phyloP scores from a whole-genome alignment of 2,113 vertebrate genomes.

The Lepisosteus osseus region DNA sequence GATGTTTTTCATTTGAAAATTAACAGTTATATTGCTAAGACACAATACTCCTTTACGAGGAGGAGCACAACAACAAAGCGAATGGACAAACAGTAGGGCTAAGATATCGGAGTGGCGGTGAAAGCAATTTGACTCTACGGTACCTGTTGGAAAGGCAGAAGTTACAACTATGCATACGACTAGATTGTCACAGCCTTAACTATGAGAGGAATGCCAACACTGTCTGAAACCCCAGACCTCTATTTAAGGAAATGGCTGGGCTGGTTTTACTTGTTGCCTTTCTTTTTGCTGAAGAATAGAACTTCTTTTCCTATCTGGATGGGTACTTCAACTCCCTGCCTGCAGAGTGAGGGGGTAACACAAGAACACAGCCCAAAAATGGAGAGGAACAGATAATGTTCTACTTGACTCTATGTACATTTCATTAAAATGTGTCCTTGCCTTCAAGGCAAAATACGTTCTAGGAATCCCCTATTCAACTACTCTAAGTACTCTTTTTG shows the following conservation, averaged over 20 bases:
- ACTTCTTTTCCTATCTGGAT: conserved; percentile 51
- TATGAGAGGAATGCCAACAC: conserved; percentile 61
- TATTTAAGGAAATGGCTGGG: conserved; percentile 68
- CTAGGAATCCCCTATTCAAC: no score
- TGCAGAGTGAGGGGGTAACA: conserved; percentile 25
- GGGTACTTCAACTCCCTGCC: conserved; percentile 45
- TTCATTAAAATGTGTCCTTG: no score
- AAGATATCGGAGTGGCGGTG: conserved; percentile 3
- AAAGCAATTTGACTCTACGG: conserved; percentile 15
- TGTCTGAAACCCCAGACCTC: conserved; percentile 53
- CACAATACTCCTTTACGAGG: no score
- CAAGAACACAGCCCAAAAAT: not conserved
- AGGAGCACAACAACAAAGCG: no score
- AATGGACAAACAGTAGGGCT: no score
- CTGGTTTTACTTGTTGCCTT: conserved; percentile 22
- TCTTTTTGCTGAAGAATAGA: conserved; percentile 37
- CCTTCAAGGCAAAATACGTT: no score
- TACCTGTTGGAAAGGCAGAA: conserved; percentile 49
- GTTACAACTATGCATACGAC: conserved; percentile 31
- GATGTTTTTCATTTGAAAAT: no score
- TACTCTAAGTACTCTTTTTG: no score
- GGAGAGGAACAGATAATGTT: not conserved
- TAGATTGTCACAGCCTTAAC: conserved; percentile 49
- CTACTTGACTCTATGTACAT: no score
- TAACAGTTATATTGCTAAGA: no score